Percentiles rank a stretch among this genome's conserved stretches.
Evolutionary conservation across 2,797 vertebrate genomes (phyloP).

Genomic region (Salarias fasciatus): DNA sequence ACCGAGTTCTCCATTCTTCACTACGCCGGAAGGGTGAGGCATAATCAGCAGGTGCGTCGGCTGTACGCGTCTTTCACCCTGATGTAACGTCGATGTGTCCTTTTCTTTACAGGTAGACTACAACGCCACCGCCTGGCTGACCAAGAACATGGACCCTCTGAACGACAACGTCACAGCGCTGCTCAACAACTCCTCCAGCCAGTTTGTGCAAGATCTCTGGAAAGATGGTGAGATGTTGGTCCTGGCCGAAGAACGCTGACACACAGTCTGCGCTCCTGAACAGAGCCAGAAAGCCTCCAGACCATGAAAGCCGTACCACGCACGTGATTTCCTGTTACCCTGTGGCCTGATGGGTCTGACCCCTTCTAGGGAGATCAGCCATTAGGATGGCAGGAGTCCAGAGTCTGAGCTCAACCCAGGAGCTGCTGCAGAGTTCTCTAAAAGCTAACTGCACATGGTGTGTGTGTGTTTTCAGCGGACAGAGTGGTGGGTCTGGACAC

Average conservation of each 20-base stretch:
- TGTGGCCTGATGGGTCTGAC: too few relatives aligned
- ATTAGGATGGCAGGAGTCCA: too few relatives aligned
- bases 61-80: too few relatives aligned
- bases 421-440: too few relatives aligned
- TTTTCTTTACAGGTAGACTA: constrained; percentile 89
- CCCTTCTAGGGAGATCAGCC: too few relatives aligned
- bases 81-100: not conserved
- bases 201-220: constrained; percentile 95
- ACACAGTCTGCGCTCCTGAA: too few relatives aligned
- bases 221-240: constrained; percentile 89
- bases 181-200: constrained; percentile 91
- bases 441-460: too few relatives aligned
- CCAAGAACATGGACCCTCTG: constrained; percentile 98
- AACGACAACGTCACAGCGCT: constrained; percentile 95
- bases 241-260: not conserved
- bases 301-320: too few relatives aligned
- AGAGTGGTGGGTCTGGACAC: constrained; percentile 96
- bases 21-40: constrained; percentile 92
- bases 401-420: too few relatives aligned
- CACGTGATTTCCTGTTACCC: too few relatives aligned
- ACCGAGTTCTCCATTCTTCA: constrained; percentile 94
- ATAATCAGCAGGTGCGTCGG: not conserved
- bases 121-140: constrained; percentile 93
- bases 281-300: too few relatives aligned
- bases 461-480: constrained; percentile 82